Conservation (phyloP, 2,113 vertebrate genomes). For the Phrynosoma blainvillii region DNA sequence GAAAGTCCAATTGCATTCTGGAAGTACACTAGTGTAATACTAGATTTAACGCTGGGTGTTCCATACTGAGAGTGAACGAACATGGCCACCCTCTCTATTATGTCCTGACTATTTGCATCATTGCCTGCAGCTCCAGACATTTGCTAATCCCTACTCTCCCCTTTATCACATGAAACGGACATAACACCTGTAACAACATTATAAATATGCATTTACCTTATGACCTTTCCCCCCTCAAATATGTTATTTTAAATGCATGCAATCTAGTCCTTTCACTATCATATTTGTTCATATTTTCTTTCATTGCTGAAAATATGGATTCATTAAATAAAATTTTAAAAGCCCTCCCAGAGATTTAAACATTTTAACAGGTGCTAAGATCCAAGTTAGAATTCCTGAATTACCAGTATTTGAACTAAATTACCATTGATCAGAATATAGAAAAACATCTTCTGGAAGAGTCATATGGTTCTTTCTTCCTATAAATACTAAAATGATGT, state of each 20-base stretch:
- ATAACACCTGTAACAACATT: neutral
- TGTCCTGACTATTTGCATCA: neutral
- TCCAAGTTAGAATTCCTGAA: conserved; percentile 65
- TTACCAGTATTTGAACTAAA: conserved; percentile 70
- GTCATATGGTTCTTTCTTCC: conserved; percentile 60
- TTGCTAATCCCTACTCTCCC: neutral
- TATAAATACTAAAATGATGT: conserved; percentile 61
- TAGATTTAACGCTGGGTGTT: too few species aligned
- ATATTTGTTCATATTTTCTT: conserved; percentile 53
- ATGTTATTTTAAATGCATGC: conserved; percentile 45
- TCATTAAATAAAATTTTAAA: conserved; percentile 38
- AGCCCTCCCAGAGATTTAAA: conserved; percentile 62
- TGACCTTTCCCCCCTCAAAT: neutral
- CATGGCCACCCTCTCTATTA: neutral
- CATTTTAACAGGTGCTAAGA: conserved; percentile 62
- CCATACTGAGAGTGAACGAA: too few species aligned
- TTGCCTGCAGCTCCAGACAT: neutral
- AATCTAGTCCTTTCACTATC: conserved; percentile 14
- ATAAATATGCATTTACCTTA: neutral
- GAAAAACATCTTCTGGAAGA: conserved; percentile 51
- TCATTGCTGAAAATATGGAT: conserved; percentile 57
- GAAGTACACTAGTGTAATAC: too few species aligned
- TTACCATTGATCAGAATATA: conserved; percentile 66
- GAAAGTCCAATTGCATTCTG: too few species aligned
- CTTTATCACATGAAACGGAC: neutral